Conservation (phyloP, 2,888 invertebrate species). For the Luffia ferchaultella region DNA sequence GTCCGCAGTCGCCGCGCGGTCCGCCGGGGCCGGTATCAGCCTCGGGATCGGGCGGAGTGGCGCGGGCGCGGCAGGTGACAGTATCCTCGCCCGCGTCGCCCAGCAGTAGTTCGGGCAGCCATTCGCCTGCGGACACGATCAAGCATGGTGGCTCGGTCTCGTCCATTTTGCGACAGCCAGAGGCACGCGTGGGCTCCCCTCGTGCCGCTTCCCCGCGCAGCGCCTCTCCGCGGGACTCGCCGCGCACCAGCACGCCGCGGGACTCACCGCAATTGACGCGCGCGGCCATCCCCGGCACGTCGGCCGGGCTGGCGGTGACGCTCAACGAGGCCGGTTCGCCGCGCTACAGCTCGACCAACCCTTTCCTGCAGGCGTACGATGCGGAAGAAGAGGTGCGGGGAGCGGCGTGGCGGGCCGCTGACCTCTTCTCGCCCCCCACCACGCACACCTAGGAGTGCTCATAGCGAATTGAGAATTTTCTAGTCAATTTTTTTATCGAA, state of each 20-base stretch:
- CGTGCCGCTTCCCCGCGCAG: constrained; percentile 43
- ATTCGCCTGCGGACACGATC: constrained; percentile 80
- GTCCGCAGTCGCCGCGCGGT: constrained; percentile 74
- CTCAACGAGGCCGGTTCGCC: constrained; percentile 52
- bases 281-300: constrained; percentile 63
- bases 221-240: constrained; percentile 24
- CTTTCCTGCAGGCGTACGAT: constrained; percentile 67
- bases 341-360: constrained; percentile 64
- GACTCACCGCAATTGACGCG: constrained; percentile 38
- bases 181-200: constrained; percentile 33
- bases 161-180: constrained; percentile 52
- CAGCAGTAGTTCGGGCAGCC: constrained; percentile 86
- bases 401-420: constrained; percentile 53
- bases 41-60: constrained; percentile 30
- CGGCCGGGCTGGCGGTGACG: constrained; percentile 70
- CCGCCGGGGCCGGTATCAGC: constrained; percentile 36
- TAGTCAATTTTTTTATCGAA: constrained; percentile 63
- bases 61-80: constrained; percentile 57
- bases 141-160: constrained; percentile 68
- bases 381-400: constrained; percentile 39
- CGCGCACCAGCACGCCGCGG: constrained; percentile 45
- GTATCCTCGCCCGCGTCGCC: constrained; percentile 82
- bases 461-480: constrained; percentile 58
- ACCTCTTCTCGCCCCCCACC: constrained; percentile 52
- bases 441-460: constrained; percentile 53